These are phyloP conservation scores for Pachyuromys duprasi DNA, from an alignment of 2,797 vertebrate genomes.

Conservation along the genomic window DNA sequence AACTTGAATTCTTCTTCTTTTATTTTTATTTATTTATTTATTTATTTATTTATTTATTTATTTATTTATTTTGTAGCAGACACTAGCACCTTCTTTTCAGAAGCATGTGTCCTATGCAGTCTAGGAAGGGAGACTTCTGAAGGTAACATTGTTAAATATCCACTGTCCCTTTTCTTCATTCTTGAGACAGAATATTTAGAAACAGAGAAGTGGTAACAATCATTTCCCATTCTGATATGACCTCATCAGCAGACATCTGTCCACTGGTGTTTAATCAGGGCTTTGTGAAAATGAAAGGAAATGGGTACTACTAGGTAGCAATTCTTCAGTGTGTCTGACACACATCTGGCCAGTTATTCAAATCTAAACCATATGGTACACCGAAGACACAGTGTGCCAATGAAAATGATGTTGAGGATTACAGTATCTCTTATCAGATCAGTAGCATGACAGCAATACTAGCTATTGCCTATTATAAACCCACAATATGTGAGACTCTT, in stretches of 20 bases:
- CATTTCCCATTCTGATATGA: neutral
- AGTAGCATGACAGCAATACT: neutral
- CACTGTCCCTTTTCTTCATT: neutral
- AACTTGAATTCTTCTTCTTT: neutral
- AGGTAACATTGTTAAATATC: neutral
- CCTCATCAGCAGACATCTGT: neutral
- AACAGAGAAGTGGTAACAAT: neutral
- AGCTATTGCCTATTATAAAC: neutral
- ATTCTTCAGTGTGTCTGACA: neutral
- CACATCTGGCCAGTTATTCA: neutral
- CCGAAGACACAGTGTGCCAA: neutral
- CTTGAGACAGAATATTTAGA: neutral
- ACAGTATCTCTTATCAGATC: neutral
- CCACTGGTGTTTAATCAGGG: neutral
- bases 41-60: too few species aligned
- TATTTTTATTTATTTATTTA: too few species aligned
- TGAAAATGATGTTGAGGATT: neutral
- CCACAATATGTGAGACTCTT: neutral
- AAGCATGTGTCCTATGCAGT: neutral
- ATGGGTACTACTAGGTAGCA: accelerated
- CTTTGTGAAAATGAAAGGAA: neutral
- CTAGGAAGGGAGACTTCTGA: neutral
- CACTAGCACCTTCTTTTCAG: neutral
- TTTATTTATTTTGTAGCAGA: neutral
- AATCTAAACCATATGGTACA: neutral